Conservation (phyloP, 1,140 invertebrate genomes). For the Tetramorium parvispinum region DNA sequence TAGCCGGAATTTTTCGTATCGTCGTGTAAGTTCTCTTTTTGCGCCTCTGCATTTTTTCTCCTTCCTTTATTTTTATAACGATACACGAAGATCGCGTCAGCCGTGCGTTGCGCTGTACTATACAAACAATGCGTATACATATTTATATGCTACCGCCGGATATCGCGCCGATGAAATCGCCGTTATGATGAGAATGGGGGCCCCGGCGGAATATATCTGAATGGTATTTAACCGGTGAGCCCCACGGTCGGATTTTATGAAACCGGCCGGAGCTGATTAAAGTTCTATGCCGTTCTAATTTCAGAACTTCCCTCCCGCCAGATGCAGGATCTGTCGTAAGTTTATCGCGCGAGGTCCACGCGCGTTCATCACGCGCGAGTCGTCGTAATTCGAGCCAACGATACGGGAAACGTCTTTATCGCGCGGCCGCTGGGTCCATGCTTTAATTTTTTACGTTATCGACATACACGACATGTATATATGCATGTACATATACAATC, state of each 20-base stretch:
- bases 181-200: constrained; percentile 29
- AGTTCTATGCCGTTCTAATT: constrained; percentile 43
- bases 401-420: constrained; percentile 21
- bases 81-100: constrained; percentile 42
- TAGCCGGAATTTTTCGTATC: neutral
- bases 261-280: constrained; percentile 33
- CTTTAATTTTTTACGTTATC: constrained; percentile 34
- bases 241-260: neutral
- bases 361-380: constrained; percentile 24
- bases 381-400: constrained; percentile 18
- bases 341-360: constrained; percentile 24
- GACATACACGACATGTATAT: neutral
- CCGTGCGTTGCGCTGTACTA: constrained; percentile 36
- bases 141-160: constrained; percentile 37
- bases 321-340: neutral
- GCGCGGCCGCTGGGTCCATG: neutral
- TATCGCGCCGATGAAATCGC: constrained; percentile 46
- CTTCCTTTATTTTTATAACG: constrained; percentile 27
- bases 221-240: neutral
- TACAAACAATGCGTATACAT: constrained; percentile 60
- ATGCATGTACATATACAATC: neutral
- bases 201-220: constrained; percentile 23
- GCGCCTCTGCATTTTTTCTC: neutral
- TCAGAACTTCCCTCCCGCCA: neutral
- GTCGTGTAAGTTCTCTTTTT: constrained; percentile 33